phyloP scores from a whole-genome alignment of 1,140 invertebrate genomes.

The Brachionus rubens region DNA sequence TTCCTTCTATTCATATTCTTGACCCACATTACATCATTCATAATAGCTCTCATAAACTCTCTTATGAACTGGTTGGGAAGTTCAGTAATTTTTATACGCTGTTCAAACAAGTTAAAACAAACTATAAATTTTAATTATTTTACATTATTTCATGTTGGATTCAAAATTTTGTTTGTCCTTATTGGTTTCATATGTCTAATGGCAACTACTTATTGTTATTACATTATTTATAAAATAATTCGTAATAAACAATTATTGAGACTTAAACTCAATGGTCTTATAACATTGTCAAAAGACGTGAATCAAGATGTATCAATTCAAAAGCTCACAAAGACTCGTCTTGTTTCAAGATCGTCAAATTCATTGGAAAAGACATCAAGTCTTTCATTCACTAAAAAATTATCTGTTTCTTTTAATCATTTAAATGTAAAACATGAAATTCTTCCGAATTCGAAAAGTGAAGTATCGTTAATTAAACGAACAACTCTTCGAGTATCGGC shows the following conservation, averaged over 20 bases:
- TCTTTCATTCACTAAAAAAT: not conserved
- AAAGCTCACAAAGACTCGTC: conserved; percentile 1
- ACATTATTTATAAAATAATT: conserved; percentile 40
- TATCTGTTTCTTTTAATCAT: not conserved
- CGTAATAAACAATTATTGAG: conserved; percentile 18
- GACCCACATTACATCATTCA: not conserved
- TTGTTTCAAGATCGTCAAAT: not conserved
- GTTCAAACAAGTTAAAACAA: conserved; percentile 19
- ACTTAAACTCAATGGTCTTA: conserved; percentile 14
- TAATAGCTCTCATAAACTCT: not conserved
- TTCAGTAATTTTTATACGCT: conserved; percentile 4
- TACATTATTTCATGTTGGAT: not conserved
- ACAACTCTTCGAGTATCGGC: not conserved
- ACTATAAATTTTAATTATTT: not conserved
- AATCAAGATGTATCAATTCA: not conserved
- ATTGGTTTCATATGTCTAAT: conserved; percentile 10
- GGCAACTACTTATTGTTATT: conserved; percentile 27
- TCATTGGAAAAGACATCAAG: not conserved
- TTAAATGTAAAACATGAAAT: not conserved
- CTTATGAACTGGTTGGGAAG: conserved; percentile 9
- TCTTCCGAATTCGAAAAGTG: no score
- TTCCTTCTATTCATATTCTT: not conserved
- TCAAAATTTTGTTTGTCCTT: conserved; percentile 9
- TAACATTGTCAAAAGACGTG: conserved; percentile 15
- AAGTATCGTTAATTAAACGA: not conserved